Base-by-base conservation (phyloP, 1,140 invertebrate genomes). In the Zaprionus tsacasi region DNA sequence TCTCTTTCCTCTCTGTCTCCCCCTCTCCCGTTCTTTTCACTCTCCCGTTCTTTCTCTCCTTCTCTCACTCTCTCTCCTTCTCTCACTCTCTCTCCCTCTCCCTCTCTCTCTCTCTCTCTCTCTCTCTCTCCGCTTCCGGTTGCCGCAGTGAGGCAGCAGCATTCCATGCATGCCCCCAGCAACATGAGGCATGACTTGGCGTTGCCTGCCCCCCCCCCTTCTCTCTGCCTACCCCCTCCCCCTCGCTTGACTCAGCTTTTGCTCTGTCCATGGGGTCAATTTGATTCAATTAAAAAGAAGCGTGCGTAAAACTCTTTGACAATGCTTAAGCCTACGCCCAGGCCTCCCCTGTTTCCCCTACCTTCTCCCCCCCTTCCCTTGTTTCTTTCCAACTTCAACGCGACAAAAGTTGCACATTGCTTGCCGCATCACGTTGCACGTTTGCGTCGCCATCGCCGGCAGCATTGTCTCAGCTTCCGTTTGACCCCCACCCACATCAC, bases 231-330 rank as follows among this genome's bases (percentile, higher is more conserved):
- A 6, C 1, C 13, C 1, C 5, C 38, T 15, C 40, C 15, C 2
- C 6, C 13, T n/a, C 2, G 13, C 13, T n/a, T n/a, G n/a, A n/a
- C 13, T n/a, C 27, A 21, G 59, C 7, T 36, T 35, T 56, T 56
- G 52, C 61, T 8, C 17, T 35, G 45, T 13, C 21, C 21, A 2
- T 68, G 70, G 80, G 83, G 78, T 88, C 89, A 89, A 88, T 89
- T 85, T 72, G 75, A 89, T 88, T 88, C 81, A 88, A 88, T 88
- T 88, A 89, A 88, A 89, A 88, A 71, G 45, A 70, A 75, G 70
- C 65, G 70, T 68, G 70, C 70, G 70, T 73, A 67, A 63, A 74
- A 56, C 75, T 65, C 65, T 78, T 74, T 78, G 75, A 68, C 74
- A 76, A 56, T 63, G 60, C 74, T 76, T 76, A 63, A 52, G 71